Conservation (phyloP, 2,888 invertebrate genomes). For the Troides helena region DNA sequence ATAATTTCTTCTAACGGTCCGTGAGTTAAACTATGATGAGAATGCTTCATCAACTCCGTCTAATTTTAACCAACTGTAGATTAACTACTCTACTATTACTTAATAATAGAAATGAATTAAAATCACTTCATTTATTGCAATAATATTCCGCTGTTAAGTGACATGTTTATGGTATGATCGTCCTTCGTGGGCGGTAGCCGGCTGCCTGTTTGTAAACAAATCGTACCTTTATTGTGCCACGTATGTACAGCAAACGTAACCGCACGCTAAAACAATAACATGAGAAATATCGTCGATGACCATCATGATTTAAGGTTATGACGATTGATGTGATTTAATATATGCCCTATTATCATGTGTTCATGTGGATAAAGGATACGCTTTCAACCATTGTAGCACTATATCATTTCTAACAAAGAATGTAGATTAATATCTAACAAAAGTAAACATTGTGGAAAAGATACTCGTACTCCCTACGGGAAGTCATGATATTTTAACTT, state of each 20-base stretch:
- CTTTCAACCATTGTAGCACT: too few species aligned
- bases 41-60: background rate
- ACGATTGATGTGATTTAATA: too few species aligned
- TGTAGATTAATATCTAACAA: too few species aligned
- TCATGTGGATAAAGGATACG: too few species aligned
- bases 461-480: too few species aligned
- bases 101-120: background rate
- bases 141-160: constrained; percentile 17
- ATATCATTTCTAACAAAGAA: too few species aligned
- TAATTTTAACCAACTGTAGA: too few species aligned
- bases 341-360: too few species aligned
- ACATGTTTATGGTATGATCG: constrained; percentile 14
- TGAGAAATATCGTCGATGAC: background rate
- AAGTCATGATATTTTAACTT: too few species aligned
- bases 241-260: constrained; percentile 18
- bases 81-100: background rate
- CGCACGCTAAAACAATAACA: constrained; percentile 30
- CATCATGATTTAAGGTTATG: background rate
- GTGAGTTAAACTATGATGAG: background rate
- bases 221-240: constrained; percentile 34
- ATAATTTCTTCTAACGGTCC: background rate
- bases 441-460: too few species aligned
- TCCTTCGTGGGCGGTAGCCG: constrained; percentile 21
- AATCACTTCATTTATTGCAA: background rate
- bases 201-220: constrained; percentile 36